These are phyloP conservation scores for Sternotherus odoratus DNA, from an alignment of 2,797 vertebrate genomes.

Conservation along the genomic window DNA sequence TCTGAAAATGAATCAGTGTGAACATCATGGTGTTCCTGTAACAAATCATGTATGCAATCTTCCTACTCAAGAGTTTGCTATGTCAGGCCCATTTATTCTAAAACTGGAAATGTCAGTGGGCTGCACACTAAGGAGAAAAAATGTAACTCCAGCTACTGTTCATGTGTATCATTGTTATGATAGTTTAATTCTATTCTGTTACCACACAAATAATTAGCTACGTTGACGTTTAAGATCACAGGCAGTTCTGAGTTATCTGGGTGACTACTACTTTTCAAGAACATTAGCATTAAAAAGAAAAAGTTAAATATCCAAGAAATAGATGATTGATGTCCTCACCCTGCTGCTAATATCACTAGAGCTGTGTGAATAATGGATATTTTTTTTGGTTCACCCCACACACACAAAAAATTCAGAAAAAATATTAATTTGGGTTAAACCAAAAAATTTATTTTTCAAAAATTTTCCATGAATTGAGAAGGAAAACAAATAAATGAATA, in stretches of 20 bases:
- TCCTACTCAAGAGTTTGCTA: background rate
- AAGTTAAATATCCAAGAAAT: background rate
- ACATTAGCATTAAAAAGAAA: background rate
- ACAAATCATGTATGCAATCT: accelerated
- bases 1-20: background rate
- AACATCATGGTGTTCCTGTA: background rate
- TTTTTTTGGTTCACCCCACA: background rate
- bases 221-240: background rate
- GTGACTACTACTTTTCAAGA: background rate
- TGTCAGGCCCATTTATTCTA: background rate
- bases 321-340: background rate
- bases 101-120: background rate
- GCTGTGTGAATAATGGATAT: background rate
- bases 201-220: background rate
- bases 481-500: background rate
- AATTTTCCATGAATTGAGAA: background rate
- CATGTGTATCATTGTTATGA: background rate
- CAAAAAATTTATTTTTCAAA: background rate
- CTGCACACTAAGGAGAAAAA: background rate
- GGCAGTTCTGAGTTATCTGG: background rate
- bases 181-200: background rate
- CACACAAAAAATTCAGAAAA: background rate
- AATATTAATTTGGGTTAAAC: background rate
- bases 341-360: accelerated
- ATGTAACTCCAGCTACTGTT: background rate